phyloP scores from a whole-genome alignment of 2,888 invertebrate genomes.

The Nycteola revayana region DNA sequence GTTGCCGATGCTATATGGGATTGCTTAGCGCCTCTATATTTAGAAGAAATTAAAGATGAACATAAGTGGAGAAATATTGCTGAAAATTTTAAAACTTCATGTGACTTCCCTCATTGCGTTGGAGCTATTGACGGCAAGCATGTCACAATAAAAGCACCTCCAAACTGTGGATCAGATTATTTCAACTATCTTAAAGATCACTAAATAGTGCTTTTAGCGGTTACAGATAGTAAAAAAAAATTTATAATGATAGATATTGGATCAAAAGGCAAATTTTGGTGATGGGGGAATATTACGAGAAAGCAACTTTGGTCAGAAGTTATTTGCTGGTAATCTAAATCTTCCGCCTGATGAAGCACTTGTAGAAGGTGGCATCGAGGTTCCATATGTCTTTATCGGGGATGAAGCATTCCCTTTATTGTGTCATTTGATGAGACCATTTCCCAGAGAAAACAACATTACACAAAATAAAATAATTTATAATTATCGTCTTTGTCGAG shows the following conservation, averaged over 20 bases:
- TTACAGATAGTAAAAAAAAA: slow-evolving; percentile 13
- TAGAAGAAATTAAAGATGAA: slow-evolving; percentile 8
- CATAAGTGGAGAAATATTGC: slow-evolving; percentile 13
- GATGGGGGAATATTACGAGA: slow-evolving; percentile 16
- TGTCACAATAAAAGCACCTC: slow-evolving; percentile 9
- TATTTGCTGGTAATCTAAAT: slow-evolving; percentile 11
- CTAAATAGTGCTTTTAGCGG: slow-evolving; percentile 16
- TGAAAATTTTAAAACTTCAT: slow-evolving; percentile 8
- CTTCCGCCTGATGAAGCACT: slow-evolving; percentile 14
- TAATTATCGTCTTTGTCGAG: slow-evolving; percentile 15
- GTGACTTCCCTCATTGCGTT: slow-evolving; percentile 11
- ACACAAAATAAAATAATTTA: slow-evolving; percentile 17
- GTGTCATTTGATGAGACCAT: slow-evolving; percentile 13
- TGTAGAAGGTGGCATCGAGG: slow-evolving; percentile 10
- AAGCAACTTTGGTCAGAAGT: slow-evolving; percentile 13
- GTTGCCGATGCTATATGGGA: slow-evolving; percentile 13
- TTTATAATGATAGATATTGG: slow-evolving; percentile 17
- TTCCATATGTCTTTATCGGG: slow-evolving; percentile 17
- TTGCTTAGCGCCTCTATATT: slow-evolving; percentile 4
- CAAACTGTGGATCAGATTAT: slow-evolving; percentile 17
- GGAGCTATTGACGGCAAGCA: slow-evolving; percentile 16
- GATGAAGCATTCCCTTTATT: slow-evolving; percentile 13
- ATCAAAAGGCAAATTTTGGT: slow-evolving; percentile 19
- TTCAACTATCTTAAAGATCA: slow-evolving; percentile 13
- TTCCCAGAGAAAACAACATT: slow-evolving; percentile 9